Percentiles rank a stretch among this genome's conserved stretches.
Conservation (phyloP, 1,140 invertebrate genomes). For the Magallana gigas region DNA sequence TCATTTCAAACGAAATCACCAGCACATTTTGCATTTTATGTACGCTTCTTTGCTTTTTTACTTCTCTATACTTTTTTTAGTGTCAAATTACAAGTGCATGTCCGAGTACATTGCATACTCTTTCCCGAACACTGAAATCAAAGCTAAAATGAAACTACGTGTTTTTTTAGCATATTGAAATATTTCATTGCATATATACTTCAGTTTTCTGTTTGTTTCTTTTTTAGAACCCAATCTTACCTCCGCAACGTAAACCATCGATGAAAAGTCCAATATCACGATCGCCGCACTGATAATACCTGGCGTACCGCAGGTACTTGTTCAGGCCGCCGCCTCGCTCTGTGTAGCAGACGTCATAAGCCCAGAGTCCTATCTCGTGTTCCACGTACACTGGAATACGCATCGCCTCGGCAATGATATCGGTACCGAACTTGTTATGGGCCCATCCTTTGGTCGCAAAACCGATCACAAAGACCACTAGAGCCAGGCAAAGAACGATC, state of each 20-base stretch:
- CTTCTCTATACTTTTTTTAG: too few species aligned
- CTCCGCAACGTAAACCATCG: not conserved
- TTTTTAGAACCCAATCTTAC: not conserved
- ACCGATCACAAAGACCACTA: slow-evolving; percentile 66
- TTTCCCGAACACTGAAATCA: too few species aligned
- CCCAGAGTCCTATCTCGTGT: slow-evolving; percentile 34
- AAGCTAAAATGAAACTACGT: too few species aligned
- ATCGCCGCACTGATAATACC: not conserved
- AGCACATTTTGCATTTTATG: too few species aligned
- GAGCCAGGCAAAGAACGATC: slow-evolving; percentile 50
- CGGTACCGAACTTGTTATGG: not conserved
- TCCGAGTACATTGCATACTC: too few species aligned
- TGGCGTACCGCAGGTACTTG: not conserved
- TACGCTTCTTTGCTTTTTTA: too few species aligned
- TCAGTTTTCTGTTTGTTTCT: too few species aligned
- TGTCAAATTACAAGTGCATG: too few species aligned
- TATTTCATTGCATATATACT: too few species aligned
- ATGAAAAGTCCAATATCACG: not conserved
- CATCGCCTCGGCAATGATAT: not conserved
- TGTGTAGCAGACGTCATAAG: slow-evolving; percentile 1
- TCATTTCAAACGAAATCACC: too few species aligned
- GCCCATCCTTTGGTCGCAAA: slow-evolving; percentile 67
- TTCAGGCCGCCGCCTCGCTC: not conserved
- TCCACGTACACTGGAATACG: not conserved
- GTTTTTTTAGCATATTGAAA: too few species aligned